Conservation (phyloP, 2,113 vertebrate genomes). For the Phaetusa simplex region DNA sequence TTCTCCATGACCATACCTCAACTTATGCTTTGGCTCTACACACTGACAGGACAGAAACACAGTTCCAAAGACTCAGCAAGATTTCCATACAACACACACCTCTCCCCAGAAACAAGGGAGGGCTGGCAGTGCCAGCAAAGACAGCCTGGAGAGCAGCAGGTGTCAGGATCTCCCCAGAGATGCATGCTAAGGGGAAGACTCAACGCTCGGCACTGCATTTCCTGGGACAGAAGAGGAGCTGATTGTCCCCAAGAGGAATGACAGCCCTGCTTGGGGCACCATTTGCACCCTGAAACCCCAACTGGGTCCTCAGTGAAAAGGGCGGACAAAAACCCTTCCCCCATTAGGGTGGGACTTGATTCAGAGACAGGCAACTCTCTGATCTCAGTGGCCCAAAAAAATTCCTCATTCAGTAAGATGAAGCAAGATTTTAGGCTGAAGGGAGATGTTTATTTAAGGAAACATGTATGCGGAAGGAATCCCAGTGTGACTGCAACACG, state of each 20-base stretch:
- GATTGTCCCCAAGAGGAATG: not conserved
- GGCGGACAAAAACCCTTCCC: not conserved
- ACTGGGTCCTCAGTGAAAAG: too few relatives aligned
- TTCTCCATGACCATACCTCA: not conserved
- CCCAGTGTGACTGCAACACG: not conserved
- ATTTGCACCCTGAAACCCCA: rapidly evolving
- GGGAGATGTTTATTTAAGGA: not conserved
- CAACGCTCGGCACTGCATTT: not conserved
- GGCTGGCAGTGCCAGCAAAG: not conserved
- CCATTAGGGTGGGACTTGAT: rapidly evolving
- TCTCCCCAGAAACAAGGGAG: not conserved
- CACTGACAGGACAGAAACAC: too few relatives aligned
- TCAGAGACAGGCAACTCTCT: not conserved
- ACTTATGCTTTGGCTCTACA: rapidly evolving
- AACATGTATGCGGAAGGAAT: not conserved
- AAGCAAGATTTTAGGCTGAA: not conserved
- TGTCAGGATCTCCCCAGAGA: not conserved
- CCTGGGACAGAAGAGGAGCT: too few relatives aligned
- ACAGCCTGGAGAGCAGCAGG: not conserved
- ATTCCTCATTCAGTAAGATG: not conserved
- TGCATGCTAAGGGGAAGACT: not conserved
- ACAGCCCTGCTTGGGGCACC: rapidly evolving
- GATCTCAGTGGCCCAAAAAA: not conserved
- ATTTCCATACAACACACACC: not conserved
- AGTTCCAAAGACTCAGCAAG: rapidly evolving